Evolutionary conservation across 2,797 vertebrate species (phyloP).

Genomic region (Pseudopleuronectes americanus): DNA sequence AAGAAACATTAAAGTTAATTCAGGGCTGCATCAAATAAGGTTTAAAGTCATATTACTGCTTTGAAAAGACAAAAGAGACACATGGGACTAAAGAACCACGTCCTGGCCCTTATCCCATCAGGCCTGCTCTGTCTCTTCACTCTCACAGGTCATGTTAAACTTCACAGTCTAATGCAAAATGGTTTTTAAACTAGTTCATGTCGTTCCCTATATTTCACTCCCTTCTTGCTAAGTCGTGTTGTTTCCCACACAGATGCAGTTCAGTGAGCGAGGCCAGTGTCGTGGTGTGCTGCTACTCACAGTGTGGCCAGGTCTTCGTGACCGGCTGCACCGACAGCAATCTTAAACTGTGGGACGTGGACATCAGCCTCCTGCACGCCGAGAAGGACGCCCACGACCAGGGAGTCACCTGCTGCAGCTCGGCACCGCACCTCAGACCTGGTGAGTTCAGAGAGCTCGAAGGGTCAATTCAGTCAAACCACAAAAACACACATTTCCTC

Average conservation of each 20-base stretch:
- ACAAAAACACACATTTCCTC: background rate
- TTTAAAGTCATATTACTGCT: background rate
- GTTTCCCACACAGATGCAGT: conserved; percentile 76
- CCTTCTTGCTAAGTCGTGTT: background rate
- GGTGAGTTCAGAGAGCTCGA: conserved; percentile 73
- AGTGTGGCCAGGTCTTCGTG: conserved; percentile 85
- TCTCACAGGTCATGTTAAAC: conserved; percentile 74
- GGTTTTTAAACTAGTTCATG: background rate
- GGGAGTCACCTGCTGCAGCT: conserved; percentile 90
- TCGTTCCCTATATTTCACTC: background rate
- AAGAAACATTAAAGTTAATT: background rate
- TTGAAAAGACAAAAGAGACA: too few relatives aligned
- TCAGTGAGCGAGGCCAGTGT: conserved; percentile 86
- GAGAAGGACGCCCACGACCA: conserved; percentile 89
- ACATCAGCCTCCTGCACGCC: conserved; percentile 79
- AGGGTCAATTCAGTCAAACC: background rate
- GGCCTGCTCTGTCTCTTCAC: background rate
- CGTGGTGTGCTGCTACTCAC: conserved; percentile 89
- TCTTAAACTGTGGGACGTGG: conserved; percentile 80
- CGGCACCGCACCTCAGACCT: conserved; percentile 77
- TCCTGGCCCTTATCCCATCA: background rate
- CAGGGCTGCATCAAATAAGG: background rate
- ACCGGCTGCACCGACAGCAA: conserved; percentile 89
- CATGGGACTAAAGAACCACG: too few relatives aligned
- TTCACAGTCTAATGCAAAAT: too few relatives aligned